Evolutionary conservation across 2,888 invertebrate genomes (phyloP).

Genomic region (Eupithecia pulchellata): DNA sequence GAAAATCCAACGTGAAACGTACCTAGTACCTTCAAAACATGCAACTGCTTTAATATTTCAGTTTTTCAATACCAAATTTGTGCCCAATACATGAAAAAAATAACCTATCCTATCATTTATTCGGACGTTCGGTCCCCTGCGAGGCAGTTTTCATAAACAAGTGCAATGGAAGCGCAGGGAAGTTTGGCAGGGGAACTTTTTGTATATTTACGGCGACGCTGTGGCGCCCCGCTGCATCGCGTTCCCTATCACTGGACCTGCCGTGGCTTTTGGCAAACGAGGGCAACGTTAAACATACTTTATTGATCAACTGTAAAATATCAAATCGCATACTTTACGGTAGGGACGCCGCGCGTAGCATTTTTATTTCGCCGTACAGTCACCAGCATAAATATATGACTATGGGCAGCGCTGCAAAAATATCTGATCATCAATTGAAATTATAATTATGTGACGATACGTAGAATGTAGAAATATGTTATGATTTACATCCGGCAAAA

Average conservation of each 20-base stretch:
- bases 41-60: constrained; percentile 17
- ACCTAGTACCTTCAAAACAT: neutral
- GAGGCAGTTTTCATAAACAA: constrained; percentile 75
- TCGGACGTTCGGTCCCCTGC: constrained; percentile 59
- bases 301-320: constrained; percentile 43
- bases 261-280: constrained; percentile 63
- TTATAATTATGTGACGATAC: too few relatives aligned
- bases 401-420: too few relatives aligned
- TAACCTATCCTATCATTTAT: constrained; percentile 59
- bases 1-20: neutral
- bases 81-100: constrained; percentile 43
- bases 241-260: constrained; percentile 55
- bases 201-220: constrained; percentile 72
- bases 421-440: too few relatives aligned
- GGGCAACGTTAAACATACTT: constrained; percentile 56
- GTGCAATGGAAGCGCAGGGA: constrained; percentile 59
- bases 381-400: too few relatives aligned
- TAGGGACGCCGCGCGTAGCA: neutral
- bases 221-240: constrained; percentile 57
- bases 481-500: too few relatives aligned
- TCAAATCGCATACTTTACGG: constrained; percentile 20
- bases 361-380: neutral
- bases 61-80: constrained; percentile 49
- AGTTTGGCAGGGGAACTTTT: constrained; percentile 78
- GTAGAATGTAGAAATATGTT: too few relatives aligned